Base-by-base conservation (phyloP, 2,888 invertebrate species). In the Ormia ochracea region DNA sequence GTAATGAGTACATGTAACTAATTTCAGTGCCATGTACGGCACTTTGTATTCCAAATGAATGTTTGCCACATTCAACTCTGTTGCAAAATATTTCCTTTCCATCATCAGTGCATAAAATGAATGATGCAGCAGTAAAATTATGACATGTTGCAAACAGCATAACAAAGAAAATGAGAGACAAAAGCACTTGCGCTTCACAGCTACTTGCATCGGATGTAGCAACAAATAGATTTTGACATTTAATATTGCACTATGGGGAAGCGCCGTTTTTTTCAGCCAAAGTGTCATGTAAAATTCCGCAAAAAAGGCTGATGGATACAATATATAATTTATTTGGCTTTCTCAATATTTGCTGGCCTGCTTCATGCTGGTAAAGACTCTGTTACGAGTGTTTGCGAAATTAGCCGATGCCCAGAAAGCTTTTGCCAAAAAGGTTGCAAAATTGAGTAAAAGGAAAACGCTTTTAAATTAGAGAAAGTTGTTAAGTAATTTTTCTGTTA, bases 91-190 rank as follows among this genome's bases (percentile, higher is more conserved):
- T n/a, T 45, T 50, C 23, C 14, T 33, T 59, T 12, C 23, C 38
- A 26, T 7, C 41, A 54, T 54, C 12, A 6, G n/a, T n/a, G 6
- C n/a, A 28, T 19, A 31, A 70, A 70, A 75, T 66, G 59, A 70
- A 70, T 79, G 75, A 79, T 72, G 75, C 61, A 48, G 75, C 79
- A 75, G 23, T 65, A 43, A 70, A 66, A 59, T 72, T 66, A 70
- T 79, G 70, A 79, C 70, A 61, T 66, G 65, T 72, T 61, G 41
- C 31, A 79, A 54, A 66, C 52, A 59, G 52, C 23, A 10, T 21
- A 43, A 31, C 14, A 43, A 56, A 28, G n/a, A 33, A 43, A 23
- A 17, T 21, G 17, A 36, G 10, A 33, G 26, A 19, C 48, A 26
- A 52, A 61, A 61, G 54, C 75, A 75, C 79, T 75, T 79, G 79